Evolutionary conservation across 2,888 invertebrate genomes (phyloP).

Genomic region (Meiosimyza platycephala): DNA sequence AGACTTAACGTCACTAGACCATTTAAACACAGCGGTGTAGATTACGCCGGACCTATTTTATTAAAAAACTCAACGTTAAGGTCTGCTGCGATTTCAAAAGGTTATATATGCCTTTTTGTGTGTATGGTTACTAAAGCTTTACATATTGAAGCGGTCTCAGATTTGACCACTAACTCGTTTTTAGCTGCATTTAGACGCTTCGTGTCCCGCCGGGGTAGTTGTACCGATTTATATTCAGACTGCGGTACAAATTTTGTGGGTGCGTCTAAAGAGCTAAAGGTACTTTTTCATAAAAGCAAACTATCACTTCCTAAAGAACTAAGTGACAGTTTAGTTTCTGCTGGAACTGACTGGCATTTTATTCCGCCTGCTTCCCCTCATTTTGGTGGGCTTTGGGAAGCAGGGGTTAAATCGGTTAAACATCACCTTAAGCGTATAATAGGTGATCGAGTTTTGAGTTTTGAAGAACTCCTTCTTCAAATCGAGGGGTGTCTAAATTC

Average conservation of each 20-base stretch:
- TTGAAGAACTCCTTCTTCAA: slow-evolving; percentile 32
- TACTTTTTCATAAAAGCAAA: slow-evolving; percentile 11
- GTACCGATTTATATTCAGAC: slow-evolving; percentile 31
- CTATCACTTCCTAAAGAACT: slow-evolving; percentile 24
- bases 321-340: neutral
- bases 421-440: slow-evolving; percentile 38
- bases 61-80: slow-evolving; percentile 36
- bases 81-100: slow-evolving; percentile 1
- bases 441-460: slow-evolving; percentile 22
- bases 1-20: slow-evolving; percentile 31
- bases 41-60: slow-evolving; percentile 44
- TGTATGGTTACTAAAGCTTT: slow-evolving; percentile 34
- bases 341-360: slow-evolving; percentile 28
- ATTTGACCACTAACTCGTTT: slow-evolving; percentile 35
- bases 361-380: slow-evolving; percentile 32
- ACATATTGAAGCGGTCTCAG: slow-evolving; percentile 39
- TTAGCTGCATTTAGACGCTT: slow-evolving; percentile 41
- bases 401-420: slow-evolving; percentile 40
- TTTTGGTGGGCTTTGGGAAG: slow-evolving; percentile 41
- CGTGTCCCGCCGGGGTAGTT: slow-evolving; percentile 30
- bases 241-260: slow-evolving; percentile 43
- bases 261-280: slow-evolving; percentile 28
- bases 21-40: slow-evolving; percentile 42
- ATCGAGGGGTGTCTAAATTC: slow-evolving; percentile 36
- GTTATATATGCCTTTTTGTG: slow-evolving; percentile 1